Conservation (phyloP, 2,888 invertebrate species). For the Diloba caeruleocephala region DNA sequence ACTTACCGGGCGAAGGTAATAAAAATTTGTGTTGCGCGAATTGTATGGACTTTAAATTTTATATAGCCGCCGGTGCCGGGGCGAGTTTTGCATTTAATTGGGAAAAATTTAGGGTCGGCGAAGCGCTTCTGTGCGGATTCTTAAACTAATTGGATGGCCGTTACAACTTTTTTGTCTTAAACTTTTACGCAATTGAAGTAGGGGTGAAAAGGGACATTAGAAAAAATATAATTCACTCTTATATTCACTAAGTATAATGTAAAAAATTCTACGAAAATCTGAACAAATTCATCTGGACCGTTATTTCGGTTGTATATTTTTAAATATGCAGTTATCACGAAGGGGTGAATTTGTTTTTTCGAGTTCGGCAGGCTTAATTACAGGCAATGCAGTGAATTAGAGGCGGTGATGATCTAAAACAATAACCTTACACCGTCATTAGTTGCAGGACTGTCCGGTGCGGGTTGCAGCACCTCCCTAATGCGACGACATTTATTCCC, state of each 20-base stretch:
- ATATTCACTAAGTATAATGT: slow-evolving; percentile 37
- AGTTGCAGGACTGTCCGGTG: slow-evolving; percentile 63
- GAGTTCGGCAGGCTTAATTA: slow-evolving; percentile 78
- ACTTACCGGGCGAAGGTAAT: slow-evolving; percentile 85
- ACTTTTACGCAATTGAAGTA: slow-evolving; percentile 75
- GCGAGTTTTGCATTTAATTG: slow-evolving; percentile 88
- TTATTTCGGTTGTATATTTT: slow-evolving; percentile 56
- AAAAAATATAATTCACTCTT: slow-evolving; percentile 43
- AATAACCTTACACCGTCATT: slow-evolving; percentile 84
- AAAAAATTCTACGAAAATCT: slow-evolving; percentile 26
- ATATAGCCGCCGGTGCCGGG: slow-evolving; percentile 82
- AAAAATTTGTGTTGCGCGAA: slow-evolving; percentile 89
- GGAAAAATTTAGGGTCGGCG: slow-evolving; percentile 86
- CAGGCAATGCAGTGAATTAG: slow-evolving; percentile 81
- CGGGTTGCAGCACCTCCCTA: slow-evolving; percentile 77
- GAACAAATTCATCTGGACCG: slow-evolving; percentile 54
- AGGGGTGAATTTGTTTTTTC: slow-evolving; percentile 81
- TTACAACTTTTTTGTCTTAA: slow-evolving; percentile 85
- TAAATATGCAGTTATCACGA: slow-evolving; percentile 73
- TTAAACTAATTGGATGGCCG: slow-evolving; percentile 87
- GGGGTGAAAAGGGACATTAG: slow-evolving; percentile 63
- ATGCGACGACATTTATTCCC: slow-evolving; percentile 81
- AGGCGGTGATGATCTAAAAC: slow-evolving; percentile 87
- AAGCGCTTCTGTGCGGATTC: slow-evolving; percentile 87
- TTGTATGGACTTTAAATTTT: slow-evolving; percentile 89